Evolutionary conservation across 1,140 invertebrate species (phyloP).

Genomic region (Cryptotermes secundus): DNA sequence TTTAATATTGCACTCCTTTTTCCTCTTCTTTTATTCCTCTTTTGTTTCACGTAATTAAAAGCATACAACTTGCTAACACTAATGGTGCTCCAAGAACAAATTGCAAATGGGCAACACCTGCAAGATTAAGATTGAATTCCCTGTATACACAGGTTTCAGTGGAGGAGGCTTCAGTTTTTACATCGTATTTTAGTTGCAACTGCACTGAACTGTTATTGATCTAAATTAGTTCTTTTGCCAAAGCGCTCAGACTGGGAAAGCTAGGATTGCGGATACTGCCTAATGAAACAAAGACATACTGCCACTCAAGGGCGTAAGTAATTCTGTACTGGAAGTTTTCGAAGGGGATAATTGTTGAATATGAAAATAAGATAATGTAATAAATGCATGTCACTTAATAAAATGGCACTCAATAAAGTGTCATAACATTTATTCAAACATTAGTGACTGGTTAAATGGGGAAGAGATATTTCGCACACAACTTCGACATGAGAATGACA

Average conservation of each 20-base stretch:
- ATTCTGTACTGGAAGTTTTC: too few species aligned
- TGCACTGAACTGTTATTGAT: background rate
- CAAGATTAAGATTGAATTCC: background rate
- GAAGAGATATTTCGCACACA: too few species aligned
- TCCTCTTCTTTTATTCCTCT: background rate
- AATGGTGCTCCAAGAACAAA: constrained; percentile 2
- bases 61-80: background rate
- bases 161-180: background rate
- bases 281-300: too few species aligned
- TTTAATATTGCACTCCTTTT: background rate
- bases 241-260: background rate
- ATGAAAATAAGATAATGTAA: too few species aligned
- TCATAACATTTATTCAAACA: too few species aligned
- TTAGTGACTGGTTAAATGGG: too few species aligned
- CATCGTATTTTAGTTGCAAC: background rate
- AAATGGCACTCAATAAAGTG: too few species aligned
- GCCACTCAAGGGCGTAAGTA: too few species aligned
- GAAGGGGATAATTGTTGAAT: too few species aligned
- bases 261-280: too few species aligned
- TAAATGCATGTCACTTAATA: too few species aligned
- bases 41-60: constrained; percentile 16
- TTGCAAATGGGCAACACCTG: background rate
- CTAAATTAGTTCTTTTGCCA: constrained; percentile 13
- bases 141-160: background rate
- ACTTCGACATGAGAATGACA: too few species aligned